These are phyloP conservation scores for Gadus macrocephalus DNA, from an alignment of 2,113 vertebrate species.

Conservation along the genomic window DNA sequence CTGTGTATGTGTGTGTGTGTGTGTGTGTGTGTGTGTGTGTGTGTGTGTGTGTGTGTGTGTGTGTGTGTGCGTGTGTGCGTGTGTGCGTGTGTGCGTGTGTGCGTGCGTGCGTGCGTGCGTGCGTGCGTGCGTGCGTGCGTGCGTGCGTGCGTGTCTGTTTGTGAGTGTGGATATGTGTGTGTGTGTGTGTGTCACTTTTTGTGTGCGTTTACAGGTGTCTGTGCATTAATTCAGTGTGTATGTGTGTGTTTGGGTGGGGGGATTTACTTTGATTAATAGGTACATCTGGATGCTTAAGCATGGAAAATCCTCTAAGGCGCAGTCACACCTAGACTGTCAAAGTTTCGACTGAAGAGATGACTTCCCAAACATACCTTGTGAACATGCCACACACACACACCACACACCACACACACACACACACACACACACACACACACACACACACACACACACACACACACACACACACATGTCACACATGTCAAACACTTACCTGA, in stretches of 20 bases:
- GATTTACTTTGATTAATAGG: no score
- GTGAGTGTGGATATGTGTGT: constrained; percentile 11
- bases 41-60: constrained; percentile 30
- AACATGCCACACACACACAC: no score
- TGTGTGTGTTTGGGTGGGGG: constrained; percentile 9
- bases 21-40: constrained; percentile 37
- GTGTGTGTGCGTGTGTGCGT: constrained; percentile 6
- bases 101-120: constrained; percentile 10
- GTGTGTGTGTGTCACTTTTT: constrained; percentile 13
- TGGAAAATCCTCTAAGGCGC: no score
- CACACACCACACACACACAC: no score
- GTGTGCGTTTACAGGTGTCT: constrained; percentile 7
- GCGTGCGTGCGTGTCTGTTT: neutral
- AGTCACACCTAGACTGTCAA: no score
- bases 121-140: constrained; percentile 36
- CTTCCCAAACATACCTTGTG: no score
- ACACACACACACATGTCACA: no score
- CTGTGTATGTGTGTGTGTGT: constrained; percentile 6
- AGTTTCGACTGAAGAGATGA: no score
- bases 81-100: constrained; percentile 16
- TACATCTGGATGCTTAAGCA: no score
- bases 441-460: no score
- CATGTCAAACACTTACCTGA: no score
- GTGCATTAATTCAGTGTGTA: constrained; percentile 4
- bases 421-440: no score